These are phyloP conservation scores for Plutomurus gul DNA, from an alignment of 1,140 invertebrate genomes.

Conservation along the genomic window DNA sequence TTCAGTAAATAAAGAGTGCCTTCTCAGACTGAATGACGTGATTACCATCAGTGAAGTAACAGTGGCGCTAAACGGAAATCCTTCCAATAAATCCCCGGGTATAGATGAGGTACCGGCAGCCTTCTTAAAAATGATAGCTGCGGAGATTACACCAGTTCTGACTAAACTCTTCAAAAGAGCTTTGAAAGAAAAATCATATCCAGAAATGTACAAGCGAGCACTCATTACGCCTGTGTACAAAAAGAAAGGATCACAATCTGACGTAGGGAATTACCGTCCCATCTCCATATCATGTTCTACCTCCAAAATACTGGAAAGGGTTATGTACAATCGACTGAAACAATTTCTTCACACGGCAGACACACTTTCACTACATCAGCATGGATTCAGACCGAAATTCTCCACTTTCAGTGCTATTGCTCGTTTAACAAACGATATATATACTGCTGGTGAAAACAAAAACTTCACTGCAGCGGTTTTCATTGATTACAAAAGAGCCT, in stretches of 20 bases:
- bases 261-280: neutral
- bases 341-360: neutral
- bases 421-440: neutral
- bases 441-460: neutral
- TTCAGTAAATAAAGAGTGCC: too few species aligned
- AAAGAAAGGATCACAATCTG: neutral
- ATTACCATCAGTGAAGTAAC: neutral
- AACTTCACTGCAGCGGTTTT: neutral
- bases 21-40: too few species aligned
- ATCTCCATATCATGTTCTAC: neutral
- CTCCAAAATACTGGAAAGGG: neutral
- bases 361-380: neutral
- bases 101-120: neutral
- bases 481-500: neutral
- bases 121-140: neutral
- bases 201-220: neutral
- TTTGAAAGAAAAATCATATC: neutral
- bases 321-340: neutral
- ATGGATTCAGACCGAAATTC: neutral
- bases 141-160: neutral
- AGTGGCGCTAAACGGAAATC: neutral
- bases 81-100: neutral
- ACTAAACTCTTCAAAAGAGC: neutral
- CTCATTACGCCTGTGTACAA: neutral
- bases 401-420: constrained; percentile 1